Conservation (phyloP, 2,888 invertebrate species). For the Oscheius onirici region DNA sequence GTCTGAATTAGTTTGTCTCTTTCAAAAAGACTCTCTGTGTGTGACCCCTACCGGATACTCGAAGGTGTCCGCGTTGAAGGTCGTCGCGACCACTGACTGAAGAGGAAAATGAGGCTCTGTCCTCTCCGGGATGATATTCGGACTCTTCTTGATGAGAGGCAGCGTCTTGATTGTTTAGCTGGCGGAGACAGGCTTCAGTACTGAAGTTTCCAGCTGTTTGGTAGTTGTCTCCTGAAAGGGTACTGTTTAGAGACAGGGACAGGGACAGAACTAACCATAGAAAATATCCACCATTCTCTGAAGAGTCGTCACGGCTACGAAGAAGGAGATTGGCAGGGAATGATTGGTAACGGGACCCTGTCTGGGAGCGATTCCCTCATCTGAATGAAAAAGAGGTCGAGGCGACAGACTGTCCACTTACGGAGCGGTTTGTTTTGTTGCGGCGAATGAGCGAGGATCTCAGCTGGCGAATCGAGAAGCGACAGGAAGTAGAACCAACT, state of each 20-base stretch:
- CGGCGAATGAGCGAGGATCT: slow-evolving; percentile 51
- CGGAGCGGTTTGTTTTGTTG: slow-evolving; percentile 44
- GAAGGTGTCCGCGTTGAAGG: slow-evolving; percentile 26
- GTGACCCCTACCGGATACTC: slow-evolving; percentile 22
- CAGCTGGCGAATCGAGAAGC: slow-evolving; percentile 47
- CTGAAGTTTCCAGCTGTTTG: neutral
- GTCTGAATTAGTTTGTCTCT: slow-evolving; percentile 16
- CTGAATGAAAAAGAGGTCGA: slow-evolving; percentile 36
- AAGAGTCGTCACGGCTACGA: slow-evolving; percentile 60
- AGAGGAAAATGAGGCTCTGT: slow-evolving; percentile 26
- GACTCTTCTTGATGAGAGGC: neutral
- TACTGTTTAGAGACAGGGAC: neutral
- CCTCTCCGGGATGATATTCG: neutral
- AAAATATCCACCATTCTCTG: slow-evolving; percentile 67
- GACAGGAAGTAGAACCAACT: slow-evolving; percentile 56
- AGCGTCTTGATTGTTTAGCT: neutral
- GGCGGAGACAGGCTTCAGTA: neutral
- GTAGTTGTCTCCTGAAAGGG: slow-evolving; percentile 21
- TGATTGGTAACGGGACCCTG: slow-evolving; percentile 10
- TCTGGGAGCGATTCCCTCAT: slow-evolving; percentile 24
- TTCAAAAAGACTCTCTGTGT: neutral
- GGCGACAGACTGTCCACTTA: slow-evolving; percentile 25
- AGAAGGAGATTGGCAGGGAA: slow-evolving; percentile 60
- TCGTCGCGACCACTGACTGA: slow-evolving; percentile 32
- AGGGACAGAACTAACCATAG: slow-evolving; percentile 53